Percentiles rank a stretch among this genome's conserved stretches.
Conservation (phyloP, 1,140 invertebrate species). For the Drosophila melanica region DNA sequence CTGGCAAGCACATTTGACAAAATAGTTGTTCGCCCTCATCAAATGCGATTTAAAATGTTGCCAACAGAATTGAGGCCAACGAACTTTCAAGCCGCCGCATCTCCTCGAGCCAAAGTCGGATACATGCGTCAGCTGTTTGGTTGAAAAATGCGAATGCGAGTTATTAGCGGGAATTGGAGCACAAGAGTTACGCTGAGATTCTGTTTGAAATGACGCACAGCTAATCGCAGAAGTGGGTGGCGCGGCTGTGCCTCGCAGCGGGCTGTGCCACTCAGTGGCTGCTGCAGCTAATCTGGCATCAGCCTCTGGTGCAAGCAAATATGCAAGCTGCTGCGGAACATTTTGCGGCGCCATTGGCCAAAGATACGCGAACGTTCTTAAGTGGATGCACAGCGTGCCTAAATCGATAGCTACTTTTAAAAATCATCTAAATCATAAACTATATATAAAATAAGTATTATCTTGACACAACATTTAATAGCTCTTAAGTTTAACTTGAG, state of each 20-base stretch:
- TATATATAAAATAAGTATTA: no score
- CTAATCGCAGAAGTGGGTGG: slow-evolving; percentile 18
- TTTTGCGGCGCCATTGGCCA: slow-evolving; percentile 7
- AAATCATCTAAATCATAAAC: no score
- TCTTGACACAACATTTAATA: no score
- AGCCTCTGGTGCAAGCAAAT: slow-evolving; percentile 15
- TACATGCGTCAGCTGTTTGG: slow-evolving; percentile 22
- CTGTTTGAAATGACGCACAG: slow-evolving; percentile 43
- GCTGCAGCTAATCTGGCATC: slow-evolving; percentile 29
- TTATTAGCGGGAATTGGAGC: slow-evolving; percentile 63
- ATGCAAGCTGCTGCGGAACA: slow-evolving; percentile 30
- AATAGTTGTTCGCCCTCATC: slow-evolving; percentile 39
- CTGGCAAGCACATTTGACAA: slow-evolving; percentile 40
- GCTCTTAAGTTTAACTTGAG: no score
- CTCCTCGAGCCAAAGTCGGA: slow-evolving; percentile 7
- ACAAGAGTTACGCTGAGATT: slow-evolving; percentile 45
- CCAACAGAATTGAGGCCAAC: slow-evolving; percentile 63
- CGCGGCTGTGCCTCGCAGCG: not conserved
- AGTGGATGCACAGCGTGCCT: no score
- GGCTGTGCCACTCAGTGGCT: not conserved
- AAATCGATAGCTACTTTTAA: no score
- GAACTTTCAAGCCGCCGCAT: slow-evolving; percentile 51
- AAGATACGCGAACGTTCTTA: not conserved
- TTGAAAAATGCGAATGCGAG: slow-evolving; percentile 23
- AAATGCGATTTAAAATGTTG: slow-evolving; percentile 39